Evolutionary conservation across 2,888 invertebrate genomes (phyloP).

Genomic region (Sceliomorpha sp.): DNA sequence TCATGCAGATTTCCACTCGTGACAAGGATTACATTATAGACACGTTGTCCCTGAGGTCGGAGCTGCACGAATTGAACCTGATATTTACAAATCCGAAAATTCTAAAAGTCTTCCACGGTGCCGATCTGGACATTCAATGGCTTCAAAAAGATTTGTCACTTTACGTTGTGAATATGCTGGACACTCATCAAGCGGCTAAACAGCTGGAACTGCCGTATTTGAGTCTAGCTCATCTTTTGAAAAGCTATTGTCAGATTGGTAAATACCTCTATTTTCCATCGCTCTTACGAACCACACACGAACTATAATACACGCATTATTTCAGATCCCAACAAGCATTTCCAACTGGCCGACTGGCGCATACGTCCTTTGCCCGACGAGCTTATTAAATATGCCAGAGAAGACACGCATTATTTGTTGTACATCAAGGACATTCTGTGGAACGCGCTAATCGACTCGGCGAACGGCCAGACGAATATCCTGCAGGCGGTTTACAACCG

Average conservation of each 20-base stretch:
- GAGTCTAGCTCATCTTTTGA: slow-evolving; percentile 89
- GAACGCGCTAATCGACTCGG: slow-evolving; percentile 86
- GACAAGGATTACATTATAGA: slow-evolving; percentile 94
- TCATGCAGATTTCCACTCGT: slow-evolving; percentile 95
- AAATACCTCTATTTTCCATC: background rate
- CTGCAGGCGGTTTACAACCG: slow-evolving; percentile 87
- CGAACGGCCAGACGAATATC: slow-evolving; percentile 85
- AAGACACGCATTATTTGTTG: slow-evolving; percentile 96
- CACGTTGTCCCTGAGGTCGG: slow-evolving; percentile 89
- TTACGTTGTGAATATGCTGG: slow-evolving; percentile 98
- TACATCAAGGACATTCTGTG: slow-evolving; percentile 92
- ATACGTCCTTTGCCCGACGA: slow-evolving; percentile 90
- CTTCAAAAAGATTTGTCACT: slow-evolving; percentile 96
- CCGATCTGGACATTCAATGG: slow-evolving; percentile 89
- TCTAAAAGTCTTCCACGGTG: slow-evolving; percentile 97
- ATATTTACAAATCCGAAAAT: slow-evolving; percentile 94
- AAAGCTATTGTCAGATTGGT: slow-evolving; percentile 87
- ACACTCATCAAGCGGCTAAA: slow-evolving; percentile 94
- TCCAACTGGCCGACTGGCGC: slow-evolving; percentile 87
- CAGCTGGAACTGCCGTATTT: slow-evolving; percentile 86
- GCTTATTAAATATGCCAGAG: slow-evolving; percentile 91
- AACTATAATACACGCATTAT: too few species aligned
- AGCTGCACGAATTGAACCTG: slow-evolving; percentile 91
- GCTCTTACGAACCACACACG: too few species aligned
- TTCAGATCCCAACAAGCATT: slow-evolving; percentile 92